Percentiles rank a stretch among this genome's conserved stretches.
Evolutionary conservation across 2,113 vertebrate genomes (phyloP).

Genomic region (Isurus oxyrinchus): DNA sequence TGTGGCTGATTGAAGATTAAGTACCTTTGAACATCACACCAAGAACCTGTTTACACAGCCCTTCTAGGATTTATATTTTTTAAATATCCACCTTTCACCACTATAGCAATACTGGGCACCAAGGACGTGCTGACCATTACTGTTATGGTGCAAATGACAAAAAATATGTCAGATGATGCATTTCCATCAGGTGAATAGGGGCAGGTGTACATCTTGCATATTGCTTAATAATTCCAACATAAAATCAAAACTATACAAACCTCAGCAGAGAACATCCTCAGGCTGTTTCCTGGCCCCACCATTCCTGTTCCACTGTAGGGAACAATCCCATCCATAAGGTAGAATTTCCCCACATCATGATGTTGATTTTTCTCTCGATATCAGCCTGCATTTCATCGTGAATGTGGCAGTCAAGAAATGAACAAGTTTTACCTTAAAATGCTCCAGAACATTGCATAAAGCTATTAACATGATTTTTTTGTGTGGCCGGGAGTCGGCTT

Average conservation of each 20-base stretch:
- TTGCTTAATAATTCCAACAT: background rate
- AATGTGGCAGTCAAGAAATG: background rate
- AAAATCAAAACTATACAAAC: too few species aligned
- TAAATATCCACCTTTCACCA: background rate
- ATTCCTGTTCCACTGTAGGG: background rate
- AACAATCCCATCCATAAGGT: background rate
- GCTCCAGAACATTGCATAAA: background rate
- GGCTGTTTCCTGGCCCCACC: background rate
- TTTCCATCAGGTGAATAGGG: background rate
- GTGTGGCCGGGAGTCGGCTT: background rate
- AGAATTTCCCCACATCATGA: background rate
- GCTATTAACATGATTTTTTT: background rate
- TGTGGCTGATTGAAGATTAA: background rate
- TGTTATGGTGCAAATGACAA: background rate
- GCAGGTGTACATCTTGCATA: background rate
- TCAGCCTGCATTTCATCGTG: background rate
- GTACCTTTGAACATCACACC: background rate
- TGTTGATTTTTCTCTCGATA: background rate
- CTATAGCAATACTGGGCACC: too few species aligned
- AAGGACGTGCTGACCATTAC: background rate
- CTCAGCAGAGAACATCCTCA: background rate
- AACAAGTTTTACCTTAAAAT: background rate
- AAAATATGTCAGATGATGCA: background rate
- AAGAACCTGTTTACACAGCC: background rate
- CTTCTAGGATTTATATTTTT: background rate